phyloP scores from a whole-genome alignment of 2,888 invertebrate species.

The Heliconius aoede region DNA sequence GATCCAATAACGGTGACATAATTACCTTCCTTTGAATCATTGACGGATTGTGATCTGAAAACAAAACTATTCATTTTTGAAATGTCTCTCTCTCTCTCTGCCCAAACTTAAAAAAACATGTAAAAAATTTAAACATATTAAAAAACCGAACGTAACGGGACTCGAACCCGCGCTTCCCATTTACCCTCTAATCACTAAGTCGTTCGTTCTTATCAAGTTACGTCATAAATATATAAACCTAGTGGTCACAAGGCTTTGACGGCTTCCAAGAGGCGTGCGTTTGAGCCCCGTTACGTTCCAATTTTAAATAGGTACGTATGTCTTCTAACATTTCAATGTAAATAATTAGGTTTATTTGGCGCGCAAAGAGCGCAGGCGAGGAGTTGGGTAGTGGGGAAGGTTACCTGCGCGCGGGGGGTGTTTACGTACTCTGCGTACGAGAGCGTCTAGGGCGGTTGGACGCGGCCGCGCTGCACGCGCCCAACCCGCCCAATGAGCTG shows the following conservation, averaged over 20 bases:
- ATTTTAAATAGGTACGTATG: no score
- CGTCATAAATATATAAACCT: background rate
- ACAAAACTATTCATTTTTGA: background rate
- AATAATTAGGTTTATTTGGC: slow-evolving; percentile 55
- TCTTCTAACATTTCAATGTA: background rate
- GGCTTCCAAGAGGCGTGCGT: background rate
- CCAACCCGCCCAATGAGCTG: slow-evolving; percentile 86
- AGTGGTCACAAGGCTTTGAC: background rate
- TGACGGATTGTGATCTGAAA: background rate
- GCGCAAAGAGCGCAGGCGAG: slow-evolving; percentile 62
- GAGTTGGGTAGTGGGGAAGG: slow-evolving; percentile 69
- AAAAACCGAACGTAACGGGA: no score
- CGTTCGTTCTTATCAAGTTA: background rate
- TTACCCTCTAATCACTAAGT: background rate
- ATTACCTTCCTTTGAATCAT: slow-evolving; percentile 4
- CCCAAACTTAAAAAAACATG: no score
- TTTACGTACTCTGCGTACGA: slow-evolving; percentile 83
- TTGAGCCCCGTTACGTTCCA: background rate
- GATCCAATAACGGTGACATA: background rate
- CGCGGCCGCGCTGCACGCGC: slow-evolving; percentile 83
- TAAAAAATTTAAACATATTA: no score
- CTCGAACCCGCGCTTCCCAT: background rate
- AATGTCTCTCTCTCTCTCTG: no score
- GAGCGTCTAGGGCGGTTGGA: slow-evolving; percentile 80
- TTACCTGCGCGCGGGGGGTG: slow-evolving; percentile 72